Conservation (phyloP, 1,140 invertebrate genomes). For the Eumaeus atala region DNA sequence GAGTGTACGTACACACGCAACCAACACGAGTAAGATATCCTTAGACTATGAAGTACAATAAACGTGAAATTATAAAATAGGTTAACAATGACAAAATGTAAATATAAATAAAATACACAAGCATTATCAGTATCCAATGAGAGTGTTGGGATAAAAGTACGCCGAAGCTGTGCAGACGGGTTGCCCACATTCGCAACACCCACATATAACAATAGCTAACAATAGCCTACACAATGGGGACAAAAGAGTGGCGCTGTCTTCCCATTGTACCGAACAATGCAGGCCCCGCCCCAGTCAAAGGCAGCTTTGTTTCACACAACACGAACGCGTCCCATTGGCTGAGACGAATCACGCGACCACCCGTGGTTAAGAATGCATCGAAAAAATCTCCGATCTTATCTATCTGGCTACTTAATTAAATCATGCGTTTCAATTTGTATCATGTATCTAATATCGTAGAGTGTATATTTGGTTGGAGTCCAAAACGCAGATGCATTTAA, state of each 20-base stretch:
- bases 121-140: constrained; percentile 3
- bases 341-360: constrained; percentile 4
- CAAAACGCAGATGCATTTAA: not conserved
- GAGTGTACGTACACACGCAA: too few relatives aligned
- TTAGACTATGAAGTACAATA: too few relatives aligned
- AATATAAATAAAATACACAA: not conserved
- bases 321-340: not conserved
- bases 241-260: constrained; percentile 6
- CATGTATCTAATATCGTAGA: not conserved
- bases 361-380: constrained; percentile 1
- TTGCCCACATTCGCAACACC: constrained; percentile 9
- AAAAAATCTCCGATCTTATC: constrained; percentile 9
- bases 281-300: not conserved
- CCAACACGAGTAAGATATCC: too few relatives aligned
- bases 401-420: constrained; percentile 9
- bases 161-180: not conserved
- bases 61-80: too few relatives aligned
- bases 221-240: constrained; percentile 7
- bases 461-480: not conserved
- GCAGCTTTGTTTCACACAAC: constrained; percentile 4
- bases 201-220: not conserved
- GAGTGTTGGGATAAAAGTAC: constrained; percentile 8
- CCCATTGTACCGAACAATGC: constrained; percentile 6
- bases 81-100: too few relatives aligned
- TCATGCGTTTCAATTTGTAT: not conserved